phyloP scores from a whole-genome alignment of 2,113 vertebrate genomes.

The Hassar affinis region DNA sequence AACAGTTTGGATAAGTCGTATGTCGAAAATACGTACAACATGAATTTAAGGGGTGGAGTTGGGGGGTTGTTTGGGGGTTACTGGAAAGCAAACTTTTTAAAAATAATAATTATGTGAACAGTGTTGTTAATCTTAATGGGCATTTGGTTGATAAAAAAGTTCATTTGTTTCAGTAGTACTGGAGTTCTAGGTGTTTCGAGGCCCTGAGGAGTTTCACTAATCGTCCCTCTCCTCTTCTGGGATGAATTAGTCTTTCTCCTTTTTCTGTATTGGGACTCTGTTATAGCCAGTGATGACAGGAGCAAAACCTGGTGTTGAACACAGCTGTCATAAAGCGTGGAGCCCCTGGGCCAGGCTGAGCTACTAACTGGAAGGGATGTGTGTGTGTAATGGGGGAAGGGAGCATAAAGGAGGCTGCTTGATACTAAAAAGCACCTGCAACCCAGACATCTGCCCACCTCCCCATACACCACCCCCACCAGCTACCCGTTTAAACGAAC shows the following conservation, averaged over 20 bases:
- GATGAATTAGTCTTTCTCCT: slow-evolving; percentile 22
- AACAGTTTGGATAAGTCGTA: neutral
- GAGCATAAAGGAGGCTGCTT: slow-evolving; percentile 22
- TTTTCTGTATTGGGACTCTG: slow-evolving; percentile 10
- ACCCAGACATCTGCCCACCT: slow-evolving; percentile 60
- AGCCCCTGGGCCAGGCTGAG: slow-evolving; percentile 38
- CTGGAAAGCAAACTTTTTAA: neutral
- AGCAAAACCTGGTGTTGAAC: slow-evolving; percentile 37
- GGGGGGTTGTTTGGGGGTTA: too few species aligned
- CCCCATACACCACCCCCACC: slow-evolving; percentile 36
- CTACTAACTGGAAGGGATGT: slow-evolving; percentile 35
- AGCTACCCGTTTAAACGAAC: slow-evolving; percentile 43
- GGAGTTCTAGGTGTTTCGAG: neutral
- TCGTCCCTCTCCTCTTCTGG: neutral
- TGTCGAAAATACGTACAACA: neutral
- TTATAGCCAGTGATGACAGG: slow-evolving; percentile 21
- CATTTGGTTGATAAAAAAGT: neutral
- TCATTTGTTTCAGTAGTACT: neutral
- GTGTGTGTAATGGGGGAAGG: slow-evolving; percentile 38
- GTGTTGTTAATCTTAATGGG: neutral
- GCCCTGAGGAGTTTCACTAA: neutral
- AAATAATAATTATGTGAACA: neutral
- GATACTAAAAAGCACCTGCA: slow-evolving; percentile 56
- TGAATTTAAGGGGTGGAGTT: neutral
- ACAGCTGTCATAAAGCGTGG: slow-evolving; percentile 54